Evolutionary conservation across 1,140 invertebrate genomes (phyloP), one percentile per base, ranked within the genome.

Genomic region (Drosophila albomicans): DNA sequence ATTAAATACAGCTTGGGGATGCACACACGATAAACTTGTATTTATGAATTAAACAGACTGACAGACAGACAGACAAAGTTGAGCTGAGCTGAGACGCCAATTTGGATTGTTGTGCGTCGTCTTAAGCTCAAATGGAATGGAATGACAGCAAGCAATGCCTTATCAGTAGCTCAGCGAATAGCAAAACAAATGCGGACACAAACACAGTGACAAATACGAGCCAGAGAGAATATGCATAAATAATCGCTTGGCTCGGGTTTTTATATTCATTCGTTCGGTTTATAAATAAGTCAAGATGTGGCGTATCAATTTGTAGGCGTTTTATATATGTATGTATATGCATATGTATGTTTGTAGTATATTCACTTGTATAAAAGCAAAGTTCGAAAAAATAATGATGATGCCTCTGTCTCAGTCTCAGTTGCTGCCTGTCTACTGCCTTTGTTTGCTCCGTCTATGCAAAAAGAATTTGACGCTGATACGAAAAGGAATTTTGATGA

Each of bases 261-360:
- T 48, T 38, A 25, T 41, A 54, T 41, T 32, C 11, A 0, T 25
- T 25, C 20, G 3, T 25, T 25, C 20, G 20, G 10, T 52, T 61
- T 61, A 70, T 61, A 54, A 70, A 70, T 61, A 62, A 61, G 48
- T 70, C 67, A 54, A 65, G 51, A 65, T 56, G 51, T 38, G 67
- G 35, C 57, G 58, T 70, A 61, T 70, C 38, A 59, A 56, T 70
- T 70, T 59, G 67, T 70, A 70, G 67, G 67, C 67, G 67, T 61
- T 38, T 16, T 41, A 45, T 46, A 20, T 59, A 68, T 54, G 65
- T 45, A n/a, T n/a, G n/a, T n/a, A n/a, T n/a, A n/a, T n/a, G n/a
- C n/a, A n/a, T n/a, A n/a, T n/a, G n/a, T n/a, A n/a, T n/a, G n/a
- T n/a, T n/a, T n/a, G n/a, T n/a, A n/a, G n/a, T n/a, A 62, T 62